phyloP scores from a whole-genome alignment of 2,797 vertebrate genomes.

The Anguilla marmorata region DNA sequence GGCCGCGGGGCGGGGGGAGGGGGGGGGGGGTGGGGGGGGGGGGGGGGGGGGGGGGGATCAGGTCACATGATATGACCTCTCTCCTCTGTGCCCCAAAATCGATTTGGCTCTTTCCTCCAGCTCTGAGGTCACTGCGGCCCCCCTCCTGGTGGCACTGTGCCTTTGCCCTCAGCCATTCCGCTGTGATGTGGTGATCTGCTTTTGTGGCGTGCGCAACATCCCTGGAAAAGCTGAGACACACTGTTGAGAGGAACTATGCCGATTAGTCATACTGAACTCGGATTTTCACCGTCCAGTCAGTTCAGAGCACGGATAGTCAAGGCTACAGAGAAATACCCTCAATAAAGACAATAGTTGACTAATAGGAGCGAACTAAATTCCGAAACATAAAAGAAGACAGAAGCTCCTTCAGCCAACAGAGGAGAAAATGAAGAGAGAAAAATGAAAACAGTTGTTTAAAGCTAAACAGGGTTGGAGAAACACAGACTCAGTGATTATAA shows the following conservation, averaged over 20 bases:
- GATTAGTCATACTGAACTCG: constrained; percentile 70
- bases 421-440: not conserved
- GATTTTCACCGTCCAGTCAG: constrained; percentile 64
- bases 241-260: constrained; percentile 33
- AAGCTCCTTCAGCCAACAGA: not conserved
- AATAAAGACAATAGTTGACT: not conserved
- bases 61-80: not conserved
- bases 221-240: constrained; percentile 22
- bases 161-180: not conserved
- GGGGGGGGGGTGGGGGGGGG: constrained; percentile 51
- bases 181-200: constrained; percentile 57
- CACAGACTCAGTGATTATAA: not conserved
- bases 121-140: not conserved
- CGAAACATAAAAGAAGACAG: not conserved
- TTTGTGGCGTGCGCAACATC: constrained; percentile 26
- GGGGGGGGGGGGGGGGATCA: constrained; percentile 36
- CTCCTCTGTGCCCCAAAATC: constrained; percentile 11
- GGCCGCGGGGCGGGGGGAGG: constrained; percentile 57
- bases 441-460: not conserved
- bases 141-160: too few species aligned
- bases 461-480: not conserved
- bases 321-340: not conserved
- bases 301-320: not conserved
- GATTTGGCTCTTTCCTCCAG: not conserved
- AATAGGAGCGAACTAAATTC: not conserved